Percentiles rank a stretch among this genome's conserved stretches.
phyloP scores from a whole-genome alignment of 2,797 vertebrate genomes.

The Coracias cyanogaster region DNA sequence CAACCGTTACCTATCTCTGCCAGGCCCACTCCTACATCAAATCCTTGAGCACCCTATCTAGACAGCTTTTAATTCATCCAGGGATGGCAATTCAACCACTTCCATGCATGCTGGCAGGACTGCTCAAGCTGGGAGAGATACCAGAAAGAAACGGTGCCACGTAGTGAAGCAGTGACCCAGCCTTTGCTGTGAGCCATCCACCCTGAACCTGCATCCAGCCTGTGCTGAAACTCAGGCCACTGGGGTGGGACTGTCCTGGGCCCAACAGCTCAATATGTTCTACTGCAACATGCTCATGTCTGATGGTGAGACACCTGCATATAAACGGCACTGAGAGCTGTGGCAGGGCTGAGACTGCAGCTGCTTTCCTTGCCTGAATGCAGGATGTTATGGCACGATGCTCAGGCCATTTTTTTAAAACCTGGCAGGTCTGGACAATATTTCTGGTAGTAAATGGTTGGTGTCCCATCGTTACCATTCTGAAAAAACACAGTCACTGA shows the following conservation, averaged over 20 bases:
- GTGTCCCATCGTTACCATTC: neutral
- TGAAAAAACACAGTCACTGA: neutral
- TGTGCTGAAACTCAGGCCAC: neutral
- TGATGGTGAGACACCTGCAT: neutral
- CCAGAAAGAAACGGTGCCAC: neutral
- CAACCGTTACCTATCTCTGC: no score
- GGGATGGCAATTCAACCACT: no score
- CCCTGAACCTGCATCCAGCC: neutral
- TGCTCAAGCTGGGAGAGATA: neutral
- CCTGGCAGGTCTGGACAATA: neutral
- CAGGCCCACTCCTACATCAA: no score
- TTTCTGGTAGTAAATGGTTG: neutral
- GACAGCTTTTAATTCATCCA: no score
- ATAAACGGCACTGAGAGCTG: neutral
- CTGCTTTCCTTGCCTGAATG: neutral
- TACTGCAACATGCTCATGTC: rapidly evolving
- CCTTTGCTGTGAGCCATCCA: neutral
- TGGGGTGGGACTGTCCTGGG: rapidly evolving
- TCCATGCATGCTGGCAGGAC: neutral
- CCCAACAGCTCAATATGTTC: no score
- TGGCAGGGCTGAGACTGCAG: neutral
- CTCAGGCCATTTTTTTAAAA: neutral
- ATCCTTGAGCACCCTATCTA: no score
- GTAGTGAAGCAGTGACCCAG: neutral
- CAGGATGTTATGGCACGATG: neutral